Percentiles rank a stretch among this genome's conserved stretches.
Conservation (phyloP, 2,113 vertebrate genomes). For the Nerophis ophidion region DNA sequence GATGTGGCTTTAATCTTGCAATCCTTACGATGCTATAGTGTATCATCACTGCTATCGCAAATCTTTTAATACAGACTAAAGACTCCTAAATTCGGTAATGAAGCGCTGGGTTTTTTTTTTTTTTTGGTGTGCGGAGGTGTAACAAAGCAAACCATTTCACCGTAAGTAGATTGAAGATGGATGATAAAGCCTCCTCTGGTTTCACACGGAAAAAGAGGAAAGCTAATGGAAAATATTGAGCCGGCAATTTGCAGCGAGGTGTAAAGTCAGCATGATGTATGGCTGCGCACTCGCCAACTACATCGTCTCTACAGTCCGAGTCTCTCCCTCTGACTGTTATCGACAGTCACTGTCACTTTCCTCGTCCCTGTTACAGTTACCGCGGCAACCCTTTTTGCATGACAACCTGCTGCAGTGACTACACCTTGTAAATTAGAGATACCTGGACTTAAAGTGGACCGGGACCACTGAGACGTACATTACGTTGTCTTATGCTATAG, state of each 20-base stretch:
- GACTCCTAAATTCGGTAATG: conserved; percentile 14
- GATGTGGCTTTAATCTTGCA: neutral
- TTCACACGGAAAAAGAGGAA: conserved; percentile 20
- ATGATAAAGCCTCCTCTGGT: conserved; percentile 15
- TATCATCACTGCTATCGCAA: neutral
- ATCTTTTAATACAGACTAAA: neutral
- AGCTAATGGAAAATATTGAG: conserved; percentile 43
- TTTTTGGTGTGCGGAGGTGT: neutral
- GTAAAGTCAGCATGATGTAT: conserved; percentile 38
- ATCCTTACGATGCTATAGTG: neutral
- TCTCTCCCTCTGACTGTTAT: conserved; percentile 26
- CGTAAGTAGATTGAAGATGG: conserved; percentile 7
- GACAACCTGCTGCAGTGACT: conserved; percentile 46
- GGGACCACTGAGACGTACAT: conserved; percentile 2
- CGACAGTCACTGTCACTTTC: conserved; percentile 39
- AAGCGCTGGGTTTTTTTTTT: conserved; percentile 1
- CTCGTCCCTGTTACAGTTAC: conserved; percentile 50
- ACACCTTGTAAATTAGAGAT: conserved; percentile 21
- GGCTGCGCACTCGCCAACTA: conserved; percentile 23
- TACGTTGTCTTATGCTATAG: conserved; percentile 6
- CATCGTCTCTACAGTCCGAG: conserved; percentile 11
- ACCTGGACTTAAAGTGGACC: neutral
- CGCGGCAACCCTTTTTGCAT: conserved; percentile 46
- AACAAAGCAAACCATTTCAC: conserved; percentile 20
- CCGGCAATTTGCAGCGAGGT: conserved; percentile 33